Evolutionary conservation across 2,113 vertebrate genomes (phyloP).

Genomic region (Xyliphius kryptos): DNA sequence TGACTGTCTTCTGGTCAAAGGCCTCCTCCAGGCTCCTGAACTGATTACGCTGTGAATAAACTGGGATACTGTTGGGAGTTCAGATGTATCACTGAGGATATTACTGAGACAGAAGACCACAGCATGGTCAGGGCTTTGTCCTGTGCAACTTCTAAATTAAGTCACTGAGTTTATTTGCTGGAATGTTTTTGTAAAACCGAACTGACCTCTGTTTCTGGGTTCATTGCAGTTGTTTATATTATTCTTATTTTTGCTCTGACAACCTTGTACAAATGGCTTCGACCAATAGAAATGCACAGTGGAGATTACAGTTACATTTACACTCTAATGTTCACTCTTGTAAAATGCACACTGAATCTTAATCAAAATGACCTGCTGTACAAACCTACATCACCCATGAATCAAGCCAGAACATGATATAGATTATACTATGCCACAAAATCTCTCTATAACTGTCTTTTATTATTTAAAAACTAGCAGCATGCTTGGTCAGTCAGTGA

Average conservation of each 20-base stretch:
- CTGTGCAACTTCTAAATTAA: slow-evolving; percentile 61
- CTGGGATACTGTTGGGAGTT: slow-evolving; percentile 57
- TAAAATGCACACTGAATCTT: no score
- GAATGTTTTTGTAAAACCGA: slow-evolving; percentile 63
- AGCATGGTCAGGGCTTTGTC: slow-evolving; percentile 63
- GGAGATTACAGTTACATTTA: neutral
- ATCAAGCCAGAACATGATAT: no score
- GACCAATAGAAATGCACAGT: slow-evolving; percentile 12
- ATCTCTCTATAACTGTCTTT: no score
- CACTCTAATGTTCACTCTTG: no score
- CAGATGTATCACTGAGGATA: slow-evolving; percentile 60
- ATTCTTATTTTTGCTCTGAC: slow-evolving; percentile 48
- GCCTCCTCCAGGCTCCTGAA: slow-evolving; percentile 45
- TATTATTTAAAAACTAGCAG: no score
- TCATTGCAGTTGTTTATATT: slow-evolving; percentile 60
- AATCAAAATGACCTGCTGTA: no score
- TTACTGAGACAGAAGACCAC: slow-evolving; percentile 62
- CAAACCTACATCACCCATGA: no score
- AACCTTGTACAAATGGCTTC: no score
- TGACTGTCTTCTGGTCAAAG: slow-evolving; percentile 41
- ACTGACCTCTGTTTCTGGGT: slow-evolving; percentile 63
- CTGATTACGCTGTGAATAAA: slow-evolving; percentile 55
- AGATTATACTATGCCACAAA: no score
- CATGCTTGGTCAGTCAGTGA: no score
- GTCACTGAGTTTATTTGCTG: slow-evolving; percentile 62